These are phyloP conservation scores for Philantomba maxwellii DNA, from an alignment of 2,113 vertebrate genomes.

Conservation along the genomic window DNA sequence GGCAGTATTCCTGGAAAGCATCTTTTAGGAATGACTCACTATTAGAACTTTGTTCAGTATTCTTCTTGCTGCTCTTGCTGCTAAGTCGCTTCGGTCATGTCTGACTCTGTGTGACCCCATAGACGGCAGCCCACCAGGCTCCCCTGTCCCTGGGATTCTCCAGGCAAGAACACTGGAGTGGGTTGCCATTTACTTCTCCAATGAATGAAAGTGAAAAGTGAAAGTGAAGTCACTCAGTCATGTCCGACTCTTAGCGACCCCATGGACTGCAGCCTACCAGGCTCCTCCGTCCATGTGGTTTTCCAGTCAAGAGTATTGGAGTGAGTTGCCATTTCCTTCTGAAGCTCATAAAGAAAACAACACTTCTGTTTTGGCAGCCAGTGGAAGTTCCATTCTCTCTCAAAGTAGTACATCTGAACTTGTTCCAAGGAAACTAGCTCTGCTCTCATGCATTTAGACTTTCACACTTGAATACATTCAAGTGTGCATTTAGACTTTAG, in stretches of 20 bases:
- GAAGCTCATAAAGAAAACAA: neutral
- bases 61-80: neutral
- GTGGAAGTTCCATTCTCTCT: neutral
- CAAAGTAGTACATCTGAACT: neutral
- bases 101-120: neutral
- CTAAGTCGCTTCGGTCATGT: neutral
- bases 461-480: neutral
- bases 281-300: neutral
- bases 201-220: neutral
- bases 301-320: neutral
- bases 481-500: neutral
- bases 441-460: neutral
- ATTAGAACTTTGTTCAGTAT: neutral
- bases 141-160: neutral
- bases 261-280: neutral
- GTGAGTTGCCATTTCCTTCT: neutral
- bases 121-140: neutral
- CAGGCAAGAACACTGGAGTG: neutral
- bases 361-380: neutral
- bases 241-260: neutral
- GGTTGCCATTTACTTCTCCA: neutral
- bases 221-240: neutral
- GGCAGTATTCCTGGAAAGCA: neutral
- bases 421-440: neutral
- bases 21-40: neutral